These are phyloP conservation scores for Oligia latruncula DNA, from an alignment of 2,888 invertebrate genomes.

Conservation along the genomic window DNA sequence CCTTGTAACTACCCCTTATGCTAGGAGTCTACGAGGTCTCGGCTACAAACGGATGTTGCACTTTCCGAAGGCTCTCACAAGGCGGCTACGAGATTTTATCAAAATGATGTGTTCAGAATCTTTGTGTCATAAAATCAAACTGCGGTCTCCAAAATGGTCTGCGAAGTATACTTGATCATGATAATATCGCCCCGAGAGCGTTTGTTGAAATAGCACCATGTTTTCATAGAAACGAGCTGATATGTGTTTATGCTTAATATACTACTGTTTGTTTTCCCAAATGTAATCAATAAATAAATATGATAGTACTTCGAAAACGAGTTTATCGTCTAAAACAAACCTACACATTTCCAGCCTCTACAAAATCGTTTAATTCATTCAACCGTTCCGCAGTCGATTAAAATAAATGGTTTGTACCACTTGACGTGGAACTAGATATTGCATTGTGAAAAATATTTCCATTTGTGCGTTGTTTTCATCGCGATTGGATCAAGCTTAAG, in stretches of 20 bases:
- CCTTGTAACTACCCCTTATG: slow-evolving; percentile 33
- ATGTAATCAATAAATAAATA: background rate
- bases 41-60: slow-evolving; percentile 32
- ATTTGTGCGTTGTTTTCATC: slow-evolving; percentile 45
- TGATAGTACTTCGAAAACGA: slow-evolving; percentile 1
- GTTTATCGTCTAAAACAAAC: slow-evolving; percentile 32
- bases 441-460: slow-evolving; percentile 34
- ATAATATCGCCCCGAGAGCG: slow-evolving; percentile 36
- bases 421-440: slow-evolving; percentile 44
- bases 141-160: slow-evolving; percentile 40
- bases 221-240: slow-evolving; percentile 23
- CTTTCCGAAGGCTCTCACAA: slow-evolving; percentile 16
- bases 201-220: slow-evolving; percentile 30
- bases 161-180: slow-evolving; percentile 46
- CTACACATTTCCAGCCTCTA: slow-evolving; percentile 38
- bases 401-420: slow-evolving; percentile 47
- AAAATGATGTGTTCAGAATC: slow-evolving; percentile 35
- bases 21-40: slow-evolving; percentile 42
- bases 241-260: background rate
- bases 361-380: slow-evolving; percentile 52
- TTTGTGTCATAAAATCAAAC: slow-evolving; percentile 49
- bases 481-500: slow-evolving; percentile 18
- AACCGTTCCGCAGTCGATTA: slow-evolving; percentile 51
- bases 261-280: too few species aligned
- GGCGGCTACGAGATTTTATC: slow-evolving; percentile 34